Percentiles rank a stretch among this genome's conserved stretches.
phyloP scores from a whole-genome alignment of 2,888 invertebrate genomes.

The Caenorhabditis imperialis region DNA sequence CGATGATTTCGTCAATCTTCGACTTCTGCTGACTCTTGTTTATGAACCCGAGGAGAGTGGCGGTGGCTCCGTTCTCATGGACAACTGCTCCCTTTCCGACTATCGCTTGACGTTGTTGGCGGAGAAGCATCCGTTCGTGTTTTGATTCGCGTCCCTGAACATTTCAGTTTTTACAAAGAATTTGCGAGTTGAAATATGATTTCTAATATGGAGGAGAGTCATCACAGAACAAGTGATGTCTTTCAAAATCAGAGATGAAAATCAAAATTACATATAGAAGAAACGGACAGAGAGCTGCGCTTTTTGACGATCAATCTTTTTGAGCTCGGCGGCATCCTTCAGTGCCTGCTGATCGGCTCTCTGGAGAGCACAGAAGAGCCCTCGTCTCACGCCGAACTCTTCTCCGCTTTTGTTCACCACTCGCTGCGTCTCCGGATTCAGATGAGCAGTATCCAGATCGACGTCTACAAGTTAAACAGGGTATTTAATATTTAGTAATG shows the following conservation, averaged over 20 bases:
- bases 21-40: conserved; percentile 53
- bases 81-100: conserved; percentile 62
- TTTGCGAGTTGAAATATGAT: too few species aligned
- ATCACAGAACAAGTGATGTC: not conserved
- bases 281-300: conserved; percentile 69
- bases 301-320: conserved; percentile 75
- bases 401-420: conserved; percentile 70
- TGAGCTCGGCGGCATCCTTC: conserved; percentile 68
- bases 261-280: conserved; percentile 39
- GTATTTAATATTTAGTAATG: too few species aligned
- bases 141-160: conserved; percentile 74
- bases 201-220: not conserved
- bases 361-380: conserved; percentile 59
- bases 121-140: conserved; percentile 69
- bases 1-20: conserved; percentile 44
- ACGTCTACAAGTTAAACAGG: conserved; percentile 56
- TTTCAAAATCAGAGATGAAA: not conserved
- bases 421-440: conserved; percentile 62
- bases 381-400: conserved; percentile 60
- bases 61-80: conserved; percentile 67
- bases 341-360: conserved; percentile 71
- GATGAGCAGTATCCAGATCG: conserved; percentile 62
- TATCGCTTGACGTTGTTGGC: conserved; percentile 67
- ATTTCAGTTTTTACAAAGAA: not conserved
- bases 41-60: conserved; percentile 62